Evolutionary conservation across 1,140 invertebrate genomes (phyloP).

Genomic region (Drosophila eugracilis): DNA sequence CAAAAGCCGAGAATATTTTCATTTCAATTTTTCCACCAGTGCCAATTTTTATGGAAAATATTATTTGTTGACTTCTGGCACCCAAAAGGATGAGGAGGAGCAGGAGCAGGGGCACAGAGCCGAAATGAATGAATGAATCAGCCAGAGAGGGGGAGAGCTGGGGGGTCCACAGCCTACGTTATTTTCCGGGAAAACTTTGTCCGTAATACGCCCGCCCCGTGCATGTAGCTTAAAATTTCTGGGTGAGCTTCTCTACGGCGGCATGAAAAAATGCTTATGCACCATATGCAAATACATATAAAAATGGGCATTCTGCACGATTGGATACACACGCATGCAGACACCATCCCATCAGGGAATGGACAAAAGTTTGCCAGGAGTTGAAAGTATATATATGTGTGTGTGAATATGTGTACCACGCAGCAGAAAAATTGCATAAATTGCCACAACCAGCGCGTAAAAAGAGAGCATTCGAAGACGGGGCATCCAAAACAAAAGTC

Average conservation of each 20-base stretch:
- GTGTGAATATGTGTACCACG: constrained; percentile 25
- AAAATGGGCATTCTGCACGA: constrained; percentile 78
- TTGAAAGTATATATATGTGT: constrained; percentile 33
- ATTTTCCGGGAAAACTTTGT: constrained; percentile 54
- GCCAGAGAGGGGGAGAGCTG: not conserved
- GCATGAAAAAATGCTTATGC: constrained; percentile 79
- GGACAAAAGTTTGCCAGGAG: constrained; percentile 69
- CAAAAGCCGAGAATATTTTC: constrained; percentile 63
- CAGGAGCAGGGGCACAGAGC: not conserved
- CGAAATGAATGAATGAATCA: constrained; percentile 45
- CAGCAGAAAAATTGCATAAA: constrained; percentile 62
- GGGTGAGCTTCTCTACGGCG: constrained; percentile 10
- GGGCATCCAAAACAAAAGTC: constrained; percentile 52
- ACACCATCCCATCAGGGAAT: constrained; percentile 40
- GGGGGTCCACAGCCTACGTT: constrained; percentile 15
- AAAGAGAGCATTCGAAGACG: constrained; percentile 11
- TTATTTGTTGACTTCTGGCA: constrained; percentile 82
- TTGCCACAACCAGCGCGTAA: constrained; percentile 40
- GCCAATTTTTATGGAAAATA: constrained; percentile 78
- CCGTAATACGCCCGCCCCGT: constrained; percentile 43
- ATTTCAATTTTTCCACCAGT: constrained; percentile 66
- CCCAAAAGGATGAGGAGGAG: constrained; percentile 29
- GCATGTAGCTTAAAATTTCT: constrained; percentile 32
- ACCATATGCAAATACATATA: constrained; percentile 74
- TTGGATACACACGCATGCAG: constrained; percentile 55